These are phyloP conservation scores for Phyto melanocephala DNA, from an alignment of 2,888 invertebrate species.

Conservation along the genomic window DNA sequence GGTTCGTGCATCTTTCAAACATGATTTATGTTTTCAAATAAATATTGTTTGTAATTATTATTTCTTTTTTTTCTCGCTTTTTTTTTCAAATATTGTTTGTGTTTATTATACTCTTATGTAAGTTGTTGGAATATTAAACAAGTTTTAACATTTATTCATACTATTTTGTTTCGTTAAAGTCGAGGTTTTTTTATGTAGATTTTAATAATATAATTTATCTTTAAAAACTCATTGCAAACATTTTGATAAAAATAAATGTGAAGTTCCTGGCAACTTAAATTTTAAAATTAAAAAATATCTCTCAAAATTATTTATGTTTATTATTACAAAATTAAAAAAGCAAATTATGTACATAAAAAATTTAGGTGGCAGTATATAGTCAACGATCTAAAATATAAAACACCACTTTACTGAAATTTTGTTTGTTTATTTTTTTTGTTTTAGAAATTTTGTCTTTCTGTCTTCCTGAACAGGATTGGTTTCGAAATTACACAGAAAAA, in stretches of 20 bases:
- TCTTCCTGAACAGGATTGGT: too few species aligned
- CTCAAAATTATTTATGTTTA: background rate
- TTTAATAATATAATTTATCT: slow-evolving; percentile 31
- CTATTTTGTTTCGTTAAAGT: background rate
- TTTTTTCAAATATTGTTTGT: slow-evolving; percentile 12
- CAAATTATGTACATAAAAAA: background rate
- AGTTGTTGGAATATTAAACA: slow-evolving; percentile 39
- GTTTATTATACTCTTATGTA: slow-evolving; percentile 25
- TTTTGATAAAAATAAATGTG: background rate
- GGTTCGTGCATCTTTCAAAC: slow-evolving; percentile 24
- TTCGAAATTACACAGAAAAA: too few species aligned
- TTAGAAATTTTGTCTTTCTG: too few species aligned
- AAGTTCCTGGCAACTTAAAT: slow-evolving; percentile 13
- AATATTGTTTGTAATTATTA: slow-evolving; percentile 24
- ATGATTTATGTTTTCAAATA: slow-evolving; percentile 43
- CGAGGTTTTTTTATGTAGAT: slow-evolving; percentile 28
- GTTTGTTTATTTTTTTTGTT: too few species aligned
- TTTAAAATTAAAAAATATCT: slow-evolving; percentile 34
- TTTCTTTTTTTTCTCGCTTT: background rate
- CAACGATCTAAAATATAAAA: too few species aligned
- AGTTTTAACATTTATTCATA: background rate
- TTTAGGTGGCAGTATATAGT: slow-evolving; percentile 3
- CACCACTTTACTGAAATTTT: too few species aligned
- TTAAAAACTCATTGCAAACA: background rate
- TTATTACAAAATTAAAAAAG: background rate